A percentile compares a stretch with the other conserved stretches of the same genome.
phyloP scores from a whole-genome alignment of 2,113 vertebrate genomes.

The Cheirogaleus medius region DNA sequence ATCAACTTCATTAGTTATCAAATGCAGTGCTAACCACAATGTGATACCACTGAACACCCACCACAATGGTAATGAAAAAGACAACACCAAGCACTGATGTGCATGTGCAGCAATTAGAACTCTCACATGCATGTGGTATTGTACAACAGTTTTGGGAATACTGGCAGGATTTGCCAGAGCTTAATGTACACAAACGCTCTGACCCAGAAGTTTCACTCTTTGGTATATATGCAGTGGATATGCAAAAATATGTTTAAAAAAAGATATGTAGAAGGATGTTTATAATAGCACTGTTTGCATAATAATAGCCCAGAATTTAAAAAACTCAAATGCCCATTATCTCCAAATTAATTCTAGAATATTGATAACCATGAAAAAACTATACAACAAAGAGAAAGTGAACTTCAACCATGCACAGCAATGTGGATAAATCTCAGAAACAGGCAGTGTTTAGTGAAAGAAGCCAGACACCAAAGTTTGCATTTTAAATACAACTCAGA shows the following conservation, averaged over 20 bases:
- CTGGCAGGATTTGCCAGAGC: neutral
- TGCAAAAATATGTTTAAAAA: neutral
- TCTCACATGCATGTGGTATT: neutral
- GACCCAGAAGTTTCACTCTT: neutral
- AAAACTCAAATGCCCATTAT: neutral
- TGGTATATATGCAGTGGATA: neutral
- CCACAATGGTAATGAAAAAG: neutral
- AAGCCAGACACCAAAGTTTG: neutral
- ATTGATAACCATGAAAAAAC: neutral
- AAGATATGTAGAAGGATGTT: neutral
- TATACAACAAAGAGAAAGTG: neutral
- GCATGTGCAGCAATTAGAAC: neutral
- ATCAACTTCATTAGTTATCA: neutral
- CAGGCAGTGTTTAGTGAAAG: neutral
- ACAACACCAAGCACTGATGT: accelerated
- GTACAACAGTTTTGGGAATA: neutral
- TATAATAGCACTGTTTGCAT: neutral
- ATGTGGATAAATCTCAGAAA: neutral
- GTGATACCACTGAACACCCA: neutral
- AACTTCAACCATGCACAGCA: neutral
- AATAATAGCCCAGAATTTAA: neutral
- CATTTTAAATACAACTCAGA: neutral
- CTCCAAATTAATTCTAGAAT: neutral
- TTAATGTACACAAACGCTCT: neutral
- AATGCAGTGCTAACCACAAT: neutral